Evolutionary conservation across 2,797 vertebrate species (phyloP).

Genomic region (Parauchenoglanis punctatus): DNA sequence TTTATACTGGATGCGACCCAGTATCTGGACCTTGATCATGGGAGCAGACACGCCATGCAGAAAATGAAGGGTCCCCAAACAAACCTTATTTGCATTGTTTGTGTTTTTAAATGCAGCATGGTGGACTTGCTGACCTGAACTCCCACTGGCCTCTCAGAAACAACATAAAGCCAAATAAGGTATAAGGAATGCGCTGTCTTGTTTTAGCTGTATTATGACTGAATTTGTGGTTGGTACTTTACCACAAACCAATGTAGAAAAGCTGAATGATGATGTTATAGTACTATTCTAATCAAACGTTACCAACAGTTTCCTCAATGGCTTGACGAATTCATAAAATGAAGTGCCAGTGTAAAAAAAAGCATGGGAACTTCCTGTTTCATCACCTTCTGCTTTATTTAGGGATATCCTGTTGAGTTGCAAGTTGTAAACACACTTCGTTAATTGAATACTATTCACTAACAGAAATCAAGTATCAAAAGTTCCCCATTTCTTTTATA

Average conservation of each 20-base stretch:
- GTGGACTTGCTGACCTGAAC: constrained; percentile 43
- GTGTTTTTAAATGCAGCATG: constrained; percentile 52
- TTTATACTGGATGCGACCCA: constrained; percentile 49
- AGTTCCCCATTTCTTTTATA: background rate
- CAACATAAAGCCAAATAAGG: constrained; percentile 41
- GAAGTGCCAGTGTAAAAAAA: background rate
- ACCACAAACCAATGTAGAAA: background rate
- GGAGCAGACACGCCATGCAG: constrained; percentile 31
- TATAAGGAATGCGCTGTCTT: constrained; percentile 33
- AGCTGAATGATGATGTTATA: constrained; percentile 13
- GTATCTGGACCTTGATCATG: constrained; percentile 29
- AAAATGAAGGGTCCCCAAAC: constrained; percentile 49
- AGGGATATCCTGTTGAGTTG: background rate
- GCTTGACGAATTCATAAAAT: background rate
- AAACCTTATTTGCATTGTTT: constrained; percentile 49
- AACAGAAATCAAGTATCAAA: background rate
- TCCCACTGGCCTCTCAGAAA: constrained; percentile 2
- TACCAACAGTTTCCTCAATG: background rate
- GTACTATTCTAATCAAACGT: background rate
- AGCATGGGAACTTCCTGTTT: background rate
- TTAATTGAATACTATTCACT: background rate
- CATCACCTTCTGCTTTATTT: background rate
- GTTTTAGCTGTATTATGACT: constrained; percentile 41
- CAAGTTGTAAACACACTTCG: background rate
- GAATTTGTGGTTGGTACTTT: constrained; percentile 19